These are phyloP conservation scores for Tympanuchus pallidicinctus DNA, from an alignment of 2,113 vertebrate genomes.

Conservation along the genomic window DNA sequence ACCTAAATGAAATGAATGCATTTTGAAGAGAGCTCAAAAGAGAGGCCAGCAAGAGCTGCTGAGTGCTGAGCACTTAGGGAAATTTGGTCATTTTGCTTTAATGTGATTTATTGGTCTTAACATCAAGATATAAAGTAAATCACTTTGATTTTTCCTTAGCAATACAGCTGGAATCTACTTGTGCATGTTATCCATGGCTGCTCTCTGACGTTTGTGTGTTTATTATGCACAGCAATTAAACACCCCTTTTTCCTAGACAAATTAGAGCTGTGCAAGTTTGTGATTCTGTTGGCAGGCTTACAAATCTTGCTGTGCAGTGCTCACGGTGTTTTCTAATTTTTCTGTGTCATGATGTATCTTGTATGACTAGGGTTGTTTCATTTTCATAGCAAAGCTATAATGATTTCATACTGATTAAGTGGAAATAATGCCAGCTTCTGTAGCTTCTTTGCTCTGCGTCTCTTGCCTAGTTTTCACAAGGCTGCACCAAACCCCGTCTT, in stretches of 20 bases:
- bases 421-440: slow-evolving; percentile 44
- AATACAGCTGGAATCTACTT: background rate
- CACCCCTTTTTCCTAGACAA: slow-evolving; percentile 58
- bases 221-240: slow-evolving; percentile 64
- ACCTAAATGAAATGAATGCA: background rate
- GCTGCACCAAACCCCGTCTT: background rate
- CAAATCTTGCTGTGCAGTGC: slow-evolving; percentile 47
- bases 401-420: slow-evolving; percentile 68
- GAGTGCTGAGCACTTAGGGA: slow-evolving; percentile 26
- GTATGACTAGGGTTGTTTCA: slow-evolving; percentile 65
- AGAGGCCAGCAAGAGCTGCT: background rate
- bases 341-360: slow-evolving; percentile 68
- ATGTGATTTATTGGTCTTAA: slow-evolving; percentile 49
- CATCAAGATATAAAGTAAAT: slow-evolving; percentile 56
- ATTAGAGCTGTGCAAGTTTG: slow-evolving; percentile 44
- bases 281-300: slow-evolving; percentile 63
- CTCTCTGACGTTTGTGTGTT: slow-evolving; percentile 28
- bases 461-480: background rate
- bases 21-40: background rate
- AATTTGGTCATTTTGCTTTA: slow-evolving; percentile 35
- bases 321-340: slow-evolving; percentile 63
- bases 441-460: background rate
- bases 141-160: background rate
- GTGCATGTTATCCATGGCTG: background rate
- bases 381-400: slow-evolving; percentile 61